Evolutionary conservation across 1,140 invertebrate species (phyloP).

Genomic region (Propsilocerus akamusi): DNA sequence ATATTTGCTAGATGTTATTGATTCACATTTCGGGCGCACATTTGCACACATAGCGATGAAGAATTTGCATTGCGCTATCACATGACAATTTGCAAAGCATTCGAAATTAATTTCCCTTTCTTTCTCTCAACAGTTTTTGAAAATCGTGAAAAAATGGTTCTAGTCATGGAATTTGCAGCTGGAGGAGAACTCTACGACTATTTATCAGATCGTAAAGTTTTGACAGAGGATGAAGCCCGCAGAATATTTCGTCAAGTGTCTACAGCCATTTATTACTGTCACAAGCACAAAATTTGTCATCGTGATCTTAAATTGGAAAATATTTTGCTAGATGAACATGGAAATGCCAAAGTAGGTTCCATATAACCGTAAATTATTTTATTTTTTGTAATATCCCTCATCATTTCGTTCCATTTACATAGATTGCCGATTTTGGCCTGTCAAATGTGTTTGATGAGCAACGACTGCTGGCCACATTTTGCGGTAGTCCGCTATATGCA

Average conservation of each 20-base stretch:
- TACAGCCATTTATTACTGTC: constrained; percentile 95
- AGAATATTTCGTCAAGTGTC: constrained; percentile 94
- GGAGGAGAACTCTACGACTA: constrained; percentile 98
- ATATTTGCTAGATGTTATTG: no score
- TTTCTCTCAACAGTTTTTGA: constrained; percentile 65
- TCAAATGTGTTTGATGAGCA: constrained; percentile 94
- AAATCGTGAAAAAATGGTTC: constrained; percentile 95
- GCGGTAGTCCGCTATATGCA: constrained; percentile 93
- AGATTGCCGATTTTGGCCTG: constrained; percentile 97
- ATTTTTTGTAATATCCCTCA: neutral
- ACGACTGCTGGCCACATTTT: constrained; percentile 81
- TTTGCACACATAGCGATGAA: no score
- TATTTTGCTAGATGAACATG: constrained; percentile 86
- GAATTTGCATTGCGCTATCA: neutral
- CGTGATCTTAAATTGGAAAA: constrained; percentile 98
- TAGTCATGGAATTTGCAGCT: constrained; percentile 98
- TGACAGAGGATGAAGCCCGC: constrained; percentile 82
- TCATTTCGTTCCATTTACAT: constrained; percentile 10
- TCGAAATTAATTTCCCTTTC: neutral
- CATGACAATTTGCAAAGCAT: neutral
- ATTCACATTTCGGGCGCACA: no score
- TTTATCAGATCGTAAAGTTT: constrained; percentile 77
- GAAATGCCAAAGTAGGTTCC: constrained; percentile 73
- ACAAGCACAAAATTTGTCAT: constrained; percentile 97
- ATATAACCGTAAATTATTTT: constrained; percentile 4